Evolutionary conservation across 1,140 invertebrate species (phyloP), one percentile per base, ranked within the genome.

Genomic region (Mercenaria mercenaria): DNA sequence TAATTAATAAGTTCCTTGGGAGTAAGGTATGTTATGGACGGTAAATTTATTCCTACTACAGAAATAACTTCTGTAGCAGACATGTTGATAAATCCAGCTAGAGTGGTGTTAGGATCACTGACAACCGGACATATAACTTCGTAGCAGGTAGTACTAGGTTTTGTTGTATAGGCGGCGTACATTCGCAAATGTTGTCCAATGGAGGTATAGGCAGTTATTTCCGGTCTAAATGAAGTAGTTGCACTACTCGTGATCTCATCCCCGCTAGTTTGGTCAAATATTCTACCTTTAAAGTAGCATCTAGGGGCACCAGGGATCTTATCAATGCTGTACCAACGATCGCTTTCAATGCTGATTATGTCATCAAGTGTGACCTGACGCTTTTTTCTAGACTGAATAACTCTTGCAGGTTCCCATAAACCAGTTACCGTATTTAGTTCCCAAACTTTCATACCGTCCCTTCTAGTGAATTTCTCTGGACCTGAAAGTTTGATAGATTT

Each of bases 141-240:
- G 61, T 52, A 83, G 29, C 81, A 83, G 4, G 34, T 69, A 43
- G 15, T 69, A 41, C 13, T n/a, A 20, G 61, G 81, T 64, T 32
- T 29, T 0, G 10, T 43, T 29, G 82, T 74, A 20, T 8, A 74
- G 10, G 41, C 26, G 0, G 47, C 18, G 32, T 85, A 85, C 34
- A 85, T 20, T 56, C 82, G 20, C 32, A 85, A 67, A 11, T 67
- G 59, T 52, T 85, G 50, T 18, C 50, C 34, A 15, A 37, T 43
- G 20, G 20, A 29, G 43, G 82, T 85, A 52, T 50, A 85, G 11
- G 61, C 82, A 47, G 69, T n/a, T 50, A 74, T 52, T 8, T 52
- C 39, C 74, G 82, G 64, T 52, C 29, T 37, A 39, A 85, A 85
- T 47, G 82, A 52, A 15, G 82, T 41, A 26, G 61, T 64, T 6